Evolutionary conservation across 2,113 vertebrate species (phyloP).

Genomic region (Carassius carassius): DNA sequence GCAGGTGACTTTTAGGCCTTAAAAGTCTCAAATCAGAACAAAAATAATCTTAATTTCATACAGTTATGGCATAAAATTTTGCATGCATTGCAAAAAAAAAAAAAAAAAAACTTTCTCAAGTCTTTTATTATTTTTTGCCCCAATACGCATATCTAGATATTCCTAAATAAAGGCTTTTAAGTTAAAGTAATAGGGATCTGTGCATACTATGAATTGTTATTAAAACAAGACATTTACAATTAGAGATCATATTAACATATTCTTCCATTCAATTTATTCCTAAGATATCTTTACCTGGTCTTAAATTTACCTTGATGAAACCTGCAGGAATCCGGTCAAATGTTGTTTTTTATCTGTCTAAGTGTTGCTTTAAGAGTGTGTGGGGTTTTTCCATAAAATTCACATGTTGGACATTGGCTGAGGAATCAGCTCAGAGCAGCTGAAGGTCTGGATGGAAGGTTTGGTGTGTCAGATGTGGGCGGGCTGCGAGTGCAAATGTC

Average conservation of each 20-base stretch:
- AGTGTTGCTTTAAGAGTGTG: neutral
- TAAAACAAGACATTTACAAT: too few species aligned
- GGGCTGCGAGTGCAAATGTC: neutral
- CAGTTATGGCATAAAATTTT: neutral
- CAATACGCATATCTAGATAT: neutral
- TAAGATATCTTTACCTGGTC: neutral
- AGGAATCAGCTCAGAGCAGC: neutral
- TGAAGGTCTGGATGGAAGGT: neutral
- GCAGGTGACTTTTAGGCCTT: neutral
- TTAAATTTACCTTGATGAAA: neutral
- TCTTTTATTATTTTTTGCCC: too few species aligned
- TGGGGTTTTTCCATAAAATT: neutral
- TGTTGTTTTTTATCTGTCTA: neutral
- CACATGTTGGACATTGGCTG: neutral
- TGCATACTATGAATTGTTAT: too few species aligned
- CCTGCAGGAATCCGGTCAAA: neutral
- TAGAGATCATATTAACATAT: neutral
- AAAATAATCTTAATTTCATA: neutral
- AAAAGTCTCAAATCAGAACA: neutral
- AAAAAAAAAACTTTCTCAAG: too few species aligned
- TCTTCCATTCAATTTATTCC: neutral
- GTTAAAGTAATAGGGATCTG: too few species aligned
- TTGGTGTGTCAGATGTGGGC: slow-evolving; percentile 8
- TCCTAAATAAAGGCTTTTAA: neutral
- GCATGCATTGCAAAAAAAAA: neutral